Conservation (phyloP, 2,113 vertebrate species). For the Mus musculus region DNA sequence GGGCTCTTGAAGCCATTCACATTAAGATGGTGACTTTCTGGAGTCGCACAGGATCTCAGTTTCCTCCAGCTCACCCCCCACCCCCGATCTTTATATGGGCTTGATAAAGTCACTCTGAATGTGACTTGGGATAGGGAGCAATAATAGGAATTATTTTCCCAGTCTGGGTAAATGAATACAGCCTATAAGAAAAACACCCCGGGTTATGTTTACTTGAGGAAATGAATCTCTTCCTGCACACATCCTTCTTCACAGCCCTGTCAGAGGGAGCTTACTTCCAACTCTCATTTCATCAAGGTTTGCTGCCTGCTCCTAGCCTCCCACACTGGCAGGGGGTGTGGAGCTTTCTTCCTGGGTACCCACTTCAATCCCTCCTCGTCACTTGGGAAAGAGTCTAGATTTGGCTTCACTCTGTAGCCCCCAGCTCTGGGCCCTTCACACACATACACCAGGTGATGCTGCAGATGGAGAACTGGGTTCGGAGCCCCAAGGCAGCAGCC, state of each 20-base stretch:
- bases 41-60: neutral
- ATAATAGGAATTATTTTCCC: conserved; percentile 38
- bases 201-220: conserved; percentile 34
- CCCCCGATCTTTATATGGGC: conserved; percentile 21
- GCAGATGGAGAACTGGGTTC: neutral
- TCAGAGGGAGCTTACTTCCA: conserved; percentile 13
- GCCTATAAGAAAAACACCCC: conserved; percentile 38
- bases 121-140: neutral
- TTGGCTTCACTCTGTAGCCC: neutral
- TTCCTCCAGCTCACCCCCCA: neutral
- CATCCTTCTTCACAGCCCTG: conserved; percentile 31
- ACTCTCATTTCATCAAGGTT: neutral
- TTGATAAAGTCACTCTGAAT: neutral
- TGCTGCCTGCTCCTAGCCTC: neutral
- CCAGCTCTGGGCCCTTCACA: neutral
- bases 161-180: neutral
- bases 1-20: conserved; percentile 73
- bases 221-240: conserved; percentile 6
- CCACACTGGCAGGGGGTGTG: neutral
- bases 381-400: neutral
- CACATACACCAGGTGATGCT: too few relatives aligned
- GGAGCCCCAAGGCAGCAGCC: neutral
- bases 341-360: too few relatives aligned
- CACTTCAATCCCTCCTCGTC: neutral
- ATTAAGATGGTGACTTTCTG: conserved; percentile 78